Base-by-base conservation (phyloP, 2,888 invertebrate genomes). In the Idaea straminata region DNA sequence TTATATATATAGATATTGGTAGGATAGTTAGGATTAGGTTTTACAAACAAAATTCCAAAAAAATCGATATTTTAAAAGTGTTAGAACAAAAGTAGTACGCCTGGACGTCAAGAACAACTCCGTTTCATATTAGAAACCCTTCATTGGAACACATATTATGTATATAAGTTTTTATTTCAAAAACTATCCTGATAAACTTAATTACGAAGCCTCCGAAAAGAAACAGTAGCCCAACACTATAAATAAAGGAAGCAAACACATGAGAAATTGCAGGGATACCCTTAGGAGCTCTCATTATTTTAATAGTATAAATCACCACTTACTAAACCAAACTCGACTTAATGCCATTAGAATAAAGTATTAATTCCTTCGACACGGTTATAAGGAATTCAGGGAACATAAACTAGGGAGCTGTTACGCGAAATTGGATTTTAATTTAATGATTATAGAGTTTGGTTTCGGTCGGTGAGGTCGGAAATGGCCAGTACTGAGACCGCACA, bases 211-310 rank as follows among this genome's bases (percentile, higher is more conserved):
- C 47, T 47, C 73, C 81, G 82, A 83, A 83, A 81, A 80, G 80
- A 82, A 83, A 87, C 89, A 86, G 89, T 83, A 88, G 89, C 86
- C 81, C 83, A 85, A 78, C 80, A 86, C 83, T 83, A 91, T 89
- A 90, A 90, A 90, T 88, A 90, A 89, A 87, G 82, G 80, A 84
- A 76, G 80, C 82, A 84, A 88, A 86, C 88, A 87, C 85, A 88
- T 83, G 89, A 90, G 89, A 89, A 89, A 91, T 89, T 88, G 87
- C 87, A 77, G 80, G 84, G 85, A 84, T 86, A 87, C 87, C 88
- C 87, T 86, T 81, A 86, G 86, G 87, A 87, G 84, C 77, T 81
- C 87, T 88, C 89, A 89, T 90, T 89, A 91, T 89, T 90, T 88
- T 89, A 89, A 89, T 87, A 86, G 86, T 86, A 79, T 86, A 84